A percentile compares a stretch with the other conserved stretches of the same genome.
Evolutionary conservation across 2,113 vertebrate genomes (phyloP).

Genomic region (Chlorocebus sabaeus): DNA sequence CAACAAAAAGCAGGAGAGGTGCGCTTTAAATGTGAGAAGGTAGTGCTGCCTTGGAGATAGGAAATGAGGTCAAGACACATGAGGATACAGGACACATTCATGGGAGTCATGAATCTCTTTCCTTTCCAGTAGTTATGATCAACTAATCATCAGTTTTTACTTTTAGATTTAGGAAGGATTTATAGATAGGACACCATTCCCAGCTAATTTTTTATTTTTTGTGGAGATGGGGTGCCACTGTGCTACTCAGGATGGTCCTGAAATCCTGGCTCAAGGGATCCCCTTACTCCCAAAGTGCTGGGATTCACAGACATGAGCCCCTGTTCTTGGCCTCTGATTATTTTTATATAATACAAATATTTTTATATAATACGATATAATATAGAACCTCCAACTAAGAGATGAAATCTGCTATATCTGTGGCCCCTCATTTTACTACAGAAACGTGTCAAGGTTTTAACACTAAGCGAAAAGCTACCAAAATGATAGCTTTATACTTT

Average conservation of each 20-base stretch:
- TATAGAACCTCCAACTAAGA: not conserved
- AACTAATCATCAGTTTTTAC: not conserved
- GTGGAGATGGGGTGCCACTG: too few species aligned
- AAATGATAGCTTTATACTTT: not conserved
- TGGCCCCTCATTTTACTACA: not conserved
- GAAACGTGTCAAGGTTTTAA: not conserved
- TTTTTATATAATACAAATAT: not conserved
- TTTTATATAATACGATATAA: not conserved
- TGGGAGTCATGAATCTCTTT: not conserved
- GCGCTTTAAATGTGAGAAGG: not conserved
- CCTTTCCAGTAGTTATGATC: not conserved
- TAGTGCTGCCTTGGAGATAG: not conserved
- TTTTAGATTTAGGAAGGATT: not conserved
- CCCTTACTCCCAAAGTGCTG: too few species aligned
- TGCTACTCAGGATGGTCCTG: too few species aligned
- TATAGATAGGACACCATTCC: not conserved
- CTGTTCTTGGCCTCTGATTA: not conserved
- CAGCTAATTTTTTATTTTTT: too few species aligned
- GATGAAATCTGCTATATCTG: not conserved
- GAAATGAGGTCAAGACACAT: not conserved
- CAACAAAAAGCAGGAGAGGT: accelerated
- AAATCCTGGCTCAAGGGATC: too few species aligned
- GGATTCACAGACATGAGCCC: too few species aligned
- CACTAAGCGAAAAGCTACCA: not conserved
- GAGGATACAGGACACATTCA: too few species aligned